These are phyloP conservation scores for Pluvianellus socialis DNA, from an alignment of 2,113 vertebrate genomes.

Conservation along the genomic window DNA sequence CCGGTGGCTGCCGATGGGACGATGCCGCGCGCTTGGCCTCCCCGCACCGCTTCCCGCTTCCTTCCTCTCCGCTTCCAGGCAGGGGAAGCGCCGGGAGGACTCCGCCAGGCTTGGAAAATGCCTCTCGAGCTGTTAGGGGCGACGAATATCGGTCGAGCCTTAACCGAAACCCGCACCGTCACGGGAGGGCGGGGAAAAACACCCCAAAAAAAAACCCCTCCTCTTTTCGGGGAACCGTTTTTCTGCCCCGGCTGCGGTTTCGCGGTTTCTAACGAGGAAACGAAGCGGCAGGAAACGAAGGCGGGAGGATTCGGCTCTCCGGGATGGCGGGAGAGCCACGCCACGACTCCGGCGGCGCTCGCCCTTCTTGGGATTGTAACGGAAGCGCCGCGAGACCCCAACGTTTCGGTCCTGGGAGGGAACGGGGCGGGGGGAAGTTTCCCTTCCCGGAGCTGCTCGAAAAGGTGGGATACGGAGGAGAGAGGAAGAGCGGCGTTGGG, in stretches of 20 bases:
- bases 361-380: neutral
- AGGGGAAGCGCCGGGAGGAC: neutral
- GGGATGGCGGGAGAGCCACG: neutral
- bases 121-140: neutral
- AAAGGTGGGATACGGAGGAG: fast-evolving
- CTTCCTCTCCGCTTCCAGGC: neutral
- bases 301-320: neutral
- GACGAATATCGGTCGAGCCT: neutral
- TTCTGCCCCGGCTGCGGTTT: neutral
- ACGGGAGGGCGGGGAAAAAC: no score
- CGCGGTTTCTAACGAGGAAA: neutral
- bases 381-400: neutral
- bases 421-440: neutral
- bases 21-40: neutral
- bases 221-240: neutral
- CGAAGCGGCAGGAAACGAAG: neutral
- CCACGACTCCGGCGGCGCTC: fast-evolving
- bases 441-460: fast-evolving
- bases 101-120: neutral
- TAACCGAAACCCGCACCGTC: neutral
- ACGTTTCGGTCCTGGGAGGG: neutral
- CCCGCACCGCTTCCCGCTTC: neutral
- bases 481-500: fast-evolving
- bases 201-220: neutral
- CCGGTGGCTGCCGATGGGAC: neutral